A percentile compares a stretch with the other conserved stretches of the same genome.
Evolutionary conservation across 1,140 invertebrate species (phyloP).

Genomic region (Drosophila ohnishii): DNA sequence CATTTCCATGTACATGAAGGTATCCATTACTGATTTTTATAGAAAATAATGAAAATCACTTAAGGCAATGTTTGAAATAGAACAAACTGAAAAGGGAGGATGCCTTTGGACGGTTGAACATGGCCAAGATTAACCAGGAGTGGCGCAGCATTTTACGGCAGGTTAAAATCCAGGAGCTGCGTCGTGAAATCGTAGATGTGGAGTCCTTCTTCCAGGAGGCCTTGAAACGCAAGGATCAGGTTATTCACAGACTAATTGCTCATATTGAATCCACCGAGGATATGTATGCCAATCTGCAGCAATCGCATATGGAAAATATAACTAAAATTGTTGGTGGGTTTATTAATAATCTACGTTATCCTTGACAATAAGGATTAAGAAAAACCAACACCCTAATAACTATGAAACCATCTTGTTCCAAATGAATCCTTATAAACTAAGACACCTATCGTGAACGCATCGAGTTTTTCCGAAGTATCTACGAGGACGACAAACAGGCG

Average conservation of each 20-base stretch:
- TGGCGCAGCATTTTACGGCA: constrained; percentile 90
- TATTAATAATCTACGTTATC: not conserved
- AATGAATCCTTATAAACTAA: constrained; percentile 43
- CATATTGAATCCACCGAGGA: constrained; percentile 88
- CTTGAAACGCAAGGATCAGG: constrained; percentile 87
- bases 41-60: not conserved
- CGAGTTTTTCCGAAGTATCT: constrained; percentile 84
- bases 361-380: not conserved
- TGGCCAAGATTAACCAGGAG: constrained; percentile 92
- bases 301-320: constrained; percentile 88
- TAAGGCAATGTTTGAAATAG: constrained; percentile 80
- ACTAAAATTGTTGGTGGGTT: constrained; percentile 87
- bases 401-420: no score
- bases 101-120: constrained; percentile 89
- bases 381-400: not conserved
- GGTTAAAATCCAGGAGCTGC: constrained; percentile 89
- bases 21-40: constrained; percentile 65
- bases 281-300: constrained; percentile 85
- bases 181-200: constrained; percentile 86
- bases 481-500: constrained; percentile 84
- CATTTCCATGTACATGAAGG: constrained; percentile 90
- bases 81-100: constrained; percentile 92
- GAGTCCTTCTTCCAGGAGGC: constrained; percentile 73
- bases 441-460: constrained; percentile 84
- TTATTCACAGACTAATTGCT: constrained; percentile 86